Conservation (phyloP, 2,113 vertebrate species). For the Lophius piscatorius region DNA sequence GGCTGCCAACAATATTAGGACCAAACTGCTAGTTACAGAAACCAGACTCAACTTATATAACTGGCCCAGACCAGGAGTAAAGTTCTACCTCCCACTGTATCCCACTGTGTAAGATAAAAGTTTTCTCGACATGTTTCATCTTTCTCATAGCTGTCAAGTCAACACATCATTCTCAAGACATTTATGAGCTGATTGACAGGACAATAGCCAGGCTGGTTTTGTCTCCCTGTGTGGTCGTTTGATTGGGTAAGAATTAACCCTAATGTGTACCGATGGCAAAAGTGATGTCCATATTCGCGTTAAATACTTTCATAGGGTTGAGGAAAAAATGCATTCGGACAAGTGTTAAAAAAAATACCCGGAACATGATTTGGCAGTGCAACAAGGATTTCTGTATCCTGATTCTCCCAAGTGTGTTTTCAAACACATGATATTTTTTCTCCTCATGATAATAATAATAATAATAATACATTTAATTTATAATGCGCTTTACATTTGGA, state of each 20-base stretch:
- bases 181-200: constrained; percentile 73
- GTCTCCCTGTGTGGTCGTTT: constrained; percentile 8
- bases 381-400: constrained; percentile 43
- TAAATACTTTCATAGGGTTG: constrained; percentile 5
- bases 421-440: constrained; percentile 32
- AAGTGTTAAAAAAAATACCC: constrained; percentile 4
- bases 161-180: constrained; percentile 46
- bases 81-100: constrained; percentile 28
- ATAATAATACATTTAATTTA: too few species aligned
- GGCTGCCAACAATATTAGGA: constrained; percentile 27
- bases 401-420: background rate
- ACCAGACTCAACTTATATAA: constrained; percentile 48
- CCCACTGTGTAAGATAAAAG: constrained; percentile 54
- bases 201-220: constrained; percentile 51
- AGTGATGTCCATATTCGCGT: background rate
- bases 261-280: constrained; percentile 17
- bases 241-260: constrained; percentile 22
- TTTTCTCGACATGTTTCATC: constrained; percentile 46
- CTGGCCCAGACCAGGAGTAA: constrained; percentile 2
- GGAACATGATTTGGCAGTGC: background rate
- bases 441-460: too few species aligned
- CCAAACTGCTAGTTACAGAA: constrained; percentile 52
- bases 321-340: background rate
- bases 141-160: constrained; percentile 13
- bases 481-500: too few species aligned